Evolutionary conservation across 2,888 invertebrate species (phyloP).

Genomic region (Eupeodes latifasciatus): DNA sequence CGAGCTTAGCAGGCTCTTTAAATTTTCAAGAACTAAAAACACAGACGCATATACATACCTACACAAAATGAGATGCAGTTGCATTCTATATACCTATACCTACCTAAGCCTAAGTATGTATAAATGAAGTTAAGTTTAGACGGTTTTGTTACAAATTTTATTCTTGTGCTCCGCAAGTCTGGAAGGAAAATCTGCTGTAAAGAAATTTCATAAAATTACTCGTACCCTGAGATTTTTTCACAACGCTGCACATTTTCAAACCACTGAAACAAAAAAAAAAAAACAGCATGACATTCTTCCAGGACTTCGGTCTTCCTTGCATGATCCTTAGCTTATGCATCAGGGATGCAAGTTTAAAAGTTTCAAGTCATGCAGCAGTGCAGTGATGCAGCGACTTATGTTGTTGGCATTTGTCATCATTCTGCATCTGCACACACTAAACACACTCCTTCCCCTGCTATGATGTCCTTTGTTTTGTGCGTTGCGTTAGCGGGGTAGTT

Average conservation of each 20-base stretch:
- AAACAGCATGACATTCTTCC: background rate
- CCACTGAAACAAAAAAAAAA: background rate
- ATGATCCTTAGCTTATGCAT: background rate
- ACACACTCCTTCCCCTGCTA: background rate
- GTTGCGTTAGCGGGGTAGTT: background rate
- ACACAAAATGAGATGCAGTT: background rate
- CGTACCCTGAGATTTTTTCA: conserved; percentile 1
- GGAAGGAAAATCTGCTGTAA: conserved; percentile 11
- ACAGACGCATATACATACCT: background rate
- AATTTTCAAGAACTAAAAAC: conserved; percentile 31
- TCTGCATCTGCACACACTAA: conserved; percentile 2
- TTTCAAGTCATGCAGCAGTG: background rate
- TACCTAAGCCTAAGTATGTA: background rate
- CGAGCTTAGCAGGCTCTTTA: conserved; percentile 28
- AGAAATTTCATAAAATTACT: conserved; percentile 29
- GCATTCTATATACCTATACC: background rate
- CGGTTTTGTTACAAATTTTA: background rate
- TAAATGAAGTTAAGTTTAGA: background rate
- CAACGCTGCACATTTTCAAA: background rate
- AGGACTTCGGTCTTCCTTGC: background rate
- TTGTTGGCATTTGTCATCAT: conserved; percentile 26
- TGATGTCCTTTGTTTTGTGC: conserved; percentile 18
- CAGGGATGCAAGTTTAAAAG: conserved; percentile 16
- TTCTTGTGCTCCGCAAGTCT: conserved; percentile 7
- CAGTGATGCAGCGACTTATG: conserved; percentile 13